phyloP scores from a whole-genome alignment of 2,888 invertebrate species.

The Scaeva pyrastri region DNA sequence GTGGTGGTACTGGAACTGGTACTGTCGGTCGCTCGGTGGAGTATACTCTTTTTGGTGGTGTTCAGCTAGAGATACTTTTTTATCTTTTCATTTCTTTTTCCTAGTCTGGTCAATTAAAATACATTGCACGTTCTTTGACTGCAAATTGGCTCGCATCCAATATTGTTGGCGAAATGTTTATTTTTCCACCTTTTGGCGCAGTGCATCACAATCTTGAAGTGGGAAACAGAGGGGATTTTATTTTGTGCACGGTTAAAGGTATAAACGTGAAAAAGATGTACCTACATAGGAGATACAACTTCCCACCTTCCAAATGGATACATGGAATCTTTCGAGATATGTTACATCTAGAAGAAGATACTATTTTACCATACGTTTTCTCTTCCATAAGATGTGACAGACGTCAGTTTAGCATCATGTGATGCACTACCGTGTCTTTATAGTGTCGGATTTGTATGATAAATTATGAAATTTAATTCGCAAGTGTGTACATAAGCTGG shows the following conservation, averaged over 20 bases:
- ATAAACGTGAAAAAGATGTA: slow-evolving; percentile 11
- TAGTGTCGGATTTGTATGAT: slow-evolving; percentile 55
- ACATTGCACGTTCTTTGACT: slow-evolving; percentile 51
- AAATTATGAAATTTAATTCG: slow-evolving; percentile 64
- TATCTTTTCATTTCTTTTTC: not conserved
- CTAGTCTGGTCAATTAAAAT: slow-evolving; percentile 63
- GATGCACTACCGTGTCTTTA: slow-evolving; percentile 40
- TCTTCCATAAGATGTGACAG: slow-evolving; percentile 17
- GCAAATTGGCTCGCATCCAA: slow-evolving; percentile 58
- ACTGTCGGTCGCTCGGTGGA: too few species aligned
- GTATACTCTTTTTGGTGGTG: too few species aligned
- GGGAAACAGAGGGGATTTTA: not conserved
- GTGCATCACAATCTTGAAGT: slow-evolving; percentile 55
- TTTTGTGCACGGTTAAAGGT: slow-evolving; percentile 9
- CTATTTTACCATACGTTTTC: slow-evolving; percentile 4
- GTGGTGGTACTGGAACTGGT: not conserved
- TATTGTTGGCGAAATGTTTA: slow-evolving; percentile 45
- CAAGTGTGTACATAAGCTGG: slow-evolving; percentile 51
- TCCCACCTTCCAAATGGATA: slow-evolving; percentile 8
- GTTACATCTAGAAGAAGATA: slow-evolving; percentile 12
- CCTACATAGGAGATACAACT: too few species aligned
- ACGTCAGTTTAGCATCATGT: slow-evolving; percentile 38
- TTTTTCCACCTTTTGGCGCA: slow-evolving; percentile 64
- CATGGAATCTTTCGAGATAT: slow-evolving; percentile 1
- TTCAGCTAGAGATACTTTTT: too few species aligned